Percentiles rank a stretch among this genome's conserved stretches.
phyloP scores from a whole-genome alignment of 2,888 invertebrate species.

The Morpho achilles region DNA sequence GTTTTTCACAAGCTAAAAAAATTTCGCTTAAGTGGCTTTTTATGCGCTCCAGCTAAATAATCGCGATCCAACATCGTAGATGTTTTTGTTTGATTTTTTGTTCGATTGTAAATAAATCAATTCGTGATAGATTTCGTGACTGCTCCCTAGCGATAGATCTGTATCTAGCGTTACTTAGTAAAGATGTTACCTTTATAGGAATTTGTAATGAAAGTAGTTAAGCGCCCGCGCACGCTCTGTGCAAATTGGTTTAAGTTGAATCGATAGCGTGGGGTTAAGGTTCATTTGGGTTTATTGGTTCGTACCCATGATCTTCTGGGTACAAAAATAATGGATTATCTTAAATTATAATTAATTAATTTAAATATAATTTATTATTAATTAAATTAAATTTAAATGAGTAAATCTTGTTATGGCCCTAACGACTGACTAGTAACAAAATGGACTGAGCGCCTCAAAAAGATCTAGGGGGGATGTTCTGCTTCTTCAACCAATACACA shows the following conservation, averaged over 20 bases:
- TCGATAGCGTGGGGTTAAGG: too few species aligned
- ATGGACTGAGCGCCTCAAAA: too few species aligned
- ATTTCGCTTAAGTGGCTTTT: conserved; percentile 8
- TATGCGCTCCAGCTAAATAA: conserved; percentile 9
- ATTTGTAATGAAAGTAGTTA: conserved; percentile 22
- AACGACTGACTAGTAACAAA: too few species aligned
- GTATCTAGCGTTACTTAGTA: conserved; percentile 23
- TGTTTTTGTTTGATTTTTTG: conserved; percentile 19
- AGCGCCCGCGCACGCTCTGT: conserved; percentile 12
- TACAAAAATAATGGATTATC: too few species aligned
- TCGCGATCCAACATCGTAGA: conserved; percentile 13
- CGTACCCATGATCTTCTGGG: too few species aligned
- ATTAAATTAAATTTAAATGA: too few species aligned
- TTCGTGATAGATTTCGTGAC: conserved; percentile 26
- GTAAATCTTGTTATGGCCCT: too few species aligned
- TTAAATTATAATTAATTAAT: too few species aligned
- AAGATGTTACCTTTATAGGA: conserved; percentile 25
- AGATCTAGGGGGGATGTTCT: too few species aligned
- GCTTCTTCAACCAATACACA: too few species aligned
- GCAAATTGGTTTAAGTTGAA: conserved; percentile 23
- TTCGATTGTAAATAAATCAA: conserved; percentile 22
- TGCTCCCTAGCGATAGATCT: conserved; percentile 22
- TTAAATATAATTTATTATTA: too few species aligned
- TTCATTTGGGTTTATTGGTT: too few species aligned
- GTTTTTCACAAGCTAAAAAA: not conserved